Conservation (phyloP, 2,888 invertebrate genomes). For the Ferdinandea cuprea region DNA sequence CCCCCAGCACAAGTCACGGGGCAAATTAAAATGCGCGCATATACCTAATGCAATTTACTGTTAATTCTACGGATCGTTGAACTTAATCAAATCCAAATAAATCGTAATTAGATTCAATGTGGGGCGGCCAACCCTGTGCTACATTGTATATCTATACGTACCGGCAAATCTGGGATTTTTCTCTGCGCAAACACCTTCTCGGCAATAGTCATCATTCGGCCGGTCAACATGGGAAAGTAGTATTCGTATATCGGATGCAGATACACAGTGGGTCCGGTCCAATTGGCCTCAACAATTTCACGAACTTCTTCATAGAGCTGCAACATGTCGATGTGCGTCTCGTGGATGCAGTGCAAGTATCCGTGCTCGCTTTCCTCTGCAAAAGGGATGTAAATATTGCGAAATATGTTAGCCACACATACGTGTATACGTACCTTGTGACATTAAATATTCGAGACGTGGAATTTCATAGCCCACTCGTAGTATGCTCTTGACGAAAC, state of each 20-base stretch:
- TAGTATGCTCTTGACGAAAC: slow-evolving; percentile 80
- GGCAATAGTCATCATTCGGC: slow-evolving; percentile 80
- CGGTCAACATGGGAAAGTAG: slow-evolving; percentile 80
- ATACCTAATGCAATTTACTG: slow-evolving; percentile 82
- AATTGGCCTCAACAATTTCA: slow-evolving; percentile 80
- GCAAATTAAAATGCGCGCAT: slow-evolving; percentile 64
- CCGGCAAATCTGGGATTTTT: slow-evolving; percentile 80
- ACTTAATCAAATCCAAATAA: slow-evolving; percentile 82
- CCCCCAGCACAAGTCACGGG: slow-evolving; percentile 36
- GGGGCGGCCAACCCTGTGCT: background rate
- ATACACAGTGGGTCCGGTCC: slow-evolving; percentile 81
- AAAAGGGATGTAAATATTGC: slow-evolving; percentile 3
- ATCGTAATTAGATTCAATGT: slow-evolving; percentile 79
- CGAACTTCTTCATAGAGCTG: slow-evolving; percentile 80
- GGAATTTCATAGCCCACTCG: slow-evolving; percentile 82
- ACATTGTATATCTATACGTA: no score
- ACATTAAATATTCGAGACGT: slow-evolving; percentile 82
- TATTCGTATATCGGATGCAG: slow-evolving; percentile 82
- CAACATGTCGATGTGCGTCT: slow-evolving; percentile 81
- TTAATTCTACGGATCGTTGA: slow-evolving; percentile 83
- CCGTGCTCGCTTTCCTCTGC: slow-evolving; percentile 79
- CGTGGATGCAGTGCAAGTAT: slow-evolving; percentile 79
- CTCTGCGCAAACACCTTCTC: slow-evolving; percentile 81
- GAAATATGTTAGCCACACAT: background rate
- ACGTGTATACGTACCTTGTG: slow-evolving; percentile 77